Evolutionary conservation across 2,888 invertebrate genomes (phyloP).

Genomic region (Sepiola atlantica): DNA sequence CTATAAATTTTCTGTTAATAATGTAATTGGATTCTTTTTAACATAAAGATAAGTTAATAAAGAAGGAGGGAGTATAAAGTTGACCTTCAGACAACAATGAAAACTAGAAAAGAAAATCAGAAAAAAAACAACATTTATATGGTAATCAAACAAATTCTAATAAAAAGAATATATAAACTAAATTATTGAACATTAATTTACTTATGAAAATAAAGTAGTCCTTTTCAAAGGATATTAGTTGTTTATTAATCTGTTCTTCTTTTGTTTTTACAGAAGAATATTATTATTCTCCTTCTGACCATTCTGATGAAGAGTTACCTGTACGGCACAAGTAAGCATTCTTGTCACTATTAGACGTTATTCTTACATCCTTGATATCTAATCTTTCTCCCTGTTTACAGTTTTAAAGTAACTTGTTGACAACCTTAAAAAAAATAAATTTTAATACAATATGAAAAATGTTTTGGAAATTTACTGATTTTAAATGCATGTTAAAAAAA

Average conservation of each 20-base stretch:
- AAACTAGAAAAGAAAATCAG: too few relatives aligned
- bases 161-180: too few relatives aligned
- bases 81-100: too few relatives aligned
- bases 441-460: neutral
- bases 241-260: conserved; percentile 13
- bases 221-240: too few relatives aligned
- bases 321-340: conserved; percentile 79
- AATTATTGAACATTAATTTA: too few relatives aligned
- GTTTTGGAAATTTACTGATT: neutral
- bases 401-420: neutral
- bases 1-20: too few relatives aligned
- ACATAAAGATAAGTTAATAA: too few relatives aligned
- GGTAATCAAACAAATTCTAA: too few relatives aligned
- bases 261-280: conserved; percentile 60
- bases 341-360: neutral
- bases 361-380: neutral
- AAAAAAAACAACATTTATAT: too few relatives aligned
- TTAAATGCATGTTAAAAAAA: neutral
- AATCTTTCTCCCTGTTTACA: neutral
- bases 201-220: too few relatives aligned
- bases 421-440: neutral
- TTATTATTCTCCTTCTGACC: conserved; percentile 80
- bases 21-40: too few relatives aligned
- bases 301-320: conserved; percentile 84
- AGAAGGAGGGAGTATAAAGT: too few relatives aligned